A percentile compares a stretch with the other conserved stretches of the same genome.
These are phyloP conservation scores for Scolopax bukidnonensis DNA, from an alignment of 2,797 vertebrate species.

Conservation along the genomic window DNA sequence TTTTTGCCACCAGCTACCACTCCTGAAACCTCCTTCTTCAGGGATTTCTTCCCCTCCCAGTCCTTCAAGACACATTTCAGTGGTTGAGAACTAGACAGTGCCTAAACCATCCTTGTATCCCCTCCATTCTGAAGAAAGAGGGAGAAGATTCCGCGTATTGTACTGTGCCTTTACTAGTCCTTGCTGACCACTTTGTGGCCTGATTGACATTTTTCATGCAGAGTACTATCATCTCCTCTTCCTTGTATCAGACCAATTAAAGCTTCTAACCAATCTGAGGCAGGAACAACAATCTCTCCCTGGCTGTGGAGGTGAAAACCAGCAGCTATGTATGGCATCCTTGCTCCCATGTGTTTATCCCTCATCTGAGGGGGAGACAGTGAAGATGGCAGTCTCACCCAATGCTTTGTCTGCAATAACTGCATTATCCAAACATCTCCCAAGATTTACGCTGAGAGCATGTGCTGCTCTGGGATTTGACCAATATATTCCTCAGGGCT, in stretches of 20 bases:
- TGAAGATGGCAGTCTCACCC: background rate
- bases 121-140: background rate
- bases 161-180: background rate
- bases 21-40: background rate
- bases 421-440: background rate
- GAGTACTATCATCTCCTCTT: background rate
- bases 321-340: fast-evolving
- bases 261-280: background rate
- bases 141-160: background rate
- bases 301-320: background rate
- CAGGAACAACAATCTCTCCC: background rate
- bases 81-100: background rate
- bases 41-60: background rate
- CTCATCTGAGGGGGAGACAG: fast-evolving
- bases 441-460: background rate
- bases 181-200: background rate
- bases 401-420: background rate
- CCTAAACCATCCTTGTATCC: background rate
- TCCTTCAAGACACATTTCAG: background rate
- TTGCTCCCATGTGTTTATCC: background rate
- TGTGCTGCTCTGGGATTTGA: background rate
- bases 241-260: background rate
- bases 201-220: background rate
- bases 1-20: background rate
- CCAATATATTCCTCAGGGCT: background rate